Percentiles rank a stretch among this genome's conserved stretches.
phyloP scores from a whole-genome alignment of 2,797 vertebrate species.

The Natrix natrix region DNA sequence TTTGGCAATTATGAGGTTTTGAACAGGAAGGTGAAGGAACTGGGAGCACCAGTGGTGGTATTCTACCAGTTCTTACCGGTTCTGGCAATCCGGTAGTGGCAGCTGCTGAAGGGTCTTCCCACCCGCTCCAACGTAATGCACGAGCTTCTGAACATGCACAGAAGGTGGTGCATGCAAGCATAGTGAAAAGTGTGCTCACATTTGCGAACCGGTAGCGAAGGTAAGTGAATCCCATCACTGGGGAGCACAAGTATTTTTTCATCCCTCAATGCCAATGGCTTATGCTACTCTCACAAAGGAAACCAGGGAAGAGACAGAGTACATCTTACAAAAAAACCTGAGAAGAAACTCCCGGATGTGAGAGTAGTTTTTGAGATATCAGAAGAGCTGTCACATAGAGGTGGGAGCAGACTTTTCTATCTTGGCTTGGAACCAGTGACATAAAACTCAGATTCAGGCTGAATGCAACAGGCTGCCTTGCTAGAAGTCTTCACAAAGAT shows the following conservation, averaged over 20 bases:
- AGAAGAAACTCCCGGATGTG: not conserved
- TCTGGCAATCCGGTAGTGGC: too few relatives aligned
- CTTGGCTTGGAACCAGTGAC: not conserved
- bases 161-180: too few relatives aligned
- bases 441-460: not conserved
- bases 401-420: not conserved
- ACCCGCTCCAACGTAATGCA: too few relatives aligned
- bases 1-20: not conserved
- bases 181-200: too few relatives aligned
- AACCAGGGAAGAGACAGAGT: not conserved
- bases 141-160: too few relatives aligned
- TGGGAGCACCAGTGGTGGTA: not conserved
- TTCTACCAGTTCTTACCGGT: too few relatives aligned
- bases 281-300: not conserved
- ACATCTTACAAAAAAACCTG: not conserved
- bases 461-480: not conserved
- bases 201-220: too few relatives aligned
- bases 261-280: not conserved
- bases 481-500: not conserved
- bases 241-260: not conserved
- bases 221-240: too few relatives aligned
- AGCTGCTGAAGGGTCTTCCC: too few relatives aligned
- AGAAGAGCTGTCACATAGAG: not conserved
- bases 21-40: not conserved
- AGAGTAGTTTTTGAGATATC: not conserved